Conservation (phyloP, 2,888 invertebrate genomes). For the Malachius bipustulatus region DNA sequence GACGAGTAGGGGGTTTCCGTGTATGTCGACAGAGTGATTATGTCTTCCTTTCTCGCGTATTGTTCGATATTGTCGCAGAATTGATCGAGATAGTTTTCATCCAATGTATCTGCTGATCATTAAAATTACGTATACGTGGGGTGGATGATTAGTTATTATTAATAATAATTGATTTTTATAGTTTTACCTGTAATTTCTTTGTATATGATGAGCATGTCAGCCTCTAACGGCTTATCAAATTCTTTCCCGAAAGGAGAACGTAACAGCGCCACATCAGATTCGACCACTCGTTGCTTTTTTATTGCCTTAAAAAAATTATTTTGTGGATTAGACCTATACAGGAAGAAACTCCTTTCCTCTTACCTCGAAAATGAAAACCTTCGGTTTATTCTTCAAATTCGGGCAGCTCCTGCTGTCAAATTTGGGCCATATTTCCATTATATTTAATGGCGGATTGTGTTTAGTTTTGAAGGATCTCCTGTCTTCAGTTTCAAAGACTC, state of each 20-base stretch:
- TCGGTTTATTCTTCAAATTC: slow-evolving; percentile 28
- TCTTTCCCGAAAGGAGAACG: too few species aligned
- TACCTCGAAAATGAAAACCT: slow-evolving; percentile 32
- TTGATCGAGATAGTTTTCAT: slow-evolving; percentile 19
- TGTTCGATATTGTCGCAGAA: slow-evolving; percentile 23
- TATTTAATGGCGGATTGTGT: slow-evolving; percentile 10
- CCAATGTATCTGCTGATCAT: too few species aligned
- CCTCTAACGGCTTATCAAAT: slow-evolving; percentile 22
- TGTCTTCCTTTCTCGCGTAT: slow-evolving; percentile 25
- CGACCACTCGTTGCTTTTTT: too few species aligned
- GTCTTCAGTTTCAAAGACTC: slow-evolving; percentile 17
- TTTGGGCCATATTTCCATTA: slow-evolving; percentile 25
- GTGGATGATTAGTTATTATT: not conserved
- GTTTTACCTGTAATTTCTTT: slow-evolving; percentile 16
- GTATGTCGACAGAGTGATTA: slow-evolving; percentile 24
- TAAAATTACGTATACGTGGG: not conserved
- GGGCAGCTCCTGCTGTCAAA: slow-evolving; percentile 26
- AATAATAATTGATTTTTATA: slow-evolving; percentile 1
- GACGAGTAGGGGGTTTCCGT: slow-evolving; percentile 13
- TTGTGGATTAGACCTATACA: not conserved
- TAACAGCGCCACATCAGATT: too few species aligned
- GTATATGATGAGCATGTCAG: slow-evolving; percentile 22
- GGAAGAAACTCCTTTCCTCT: slow-evolving; percentile 8
- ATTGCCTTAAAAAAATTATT: slow-evolving; percentile 5
- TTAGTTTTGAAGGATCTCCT: slow-evolving; percentile 11